A percentile compares a stretch with the other conserved stretches of the same genome.
Evolutionary conservation across 2,113 vertebrate genomes (phyloP).

Genomic region (Rhodinocichla rosea): DNA sequence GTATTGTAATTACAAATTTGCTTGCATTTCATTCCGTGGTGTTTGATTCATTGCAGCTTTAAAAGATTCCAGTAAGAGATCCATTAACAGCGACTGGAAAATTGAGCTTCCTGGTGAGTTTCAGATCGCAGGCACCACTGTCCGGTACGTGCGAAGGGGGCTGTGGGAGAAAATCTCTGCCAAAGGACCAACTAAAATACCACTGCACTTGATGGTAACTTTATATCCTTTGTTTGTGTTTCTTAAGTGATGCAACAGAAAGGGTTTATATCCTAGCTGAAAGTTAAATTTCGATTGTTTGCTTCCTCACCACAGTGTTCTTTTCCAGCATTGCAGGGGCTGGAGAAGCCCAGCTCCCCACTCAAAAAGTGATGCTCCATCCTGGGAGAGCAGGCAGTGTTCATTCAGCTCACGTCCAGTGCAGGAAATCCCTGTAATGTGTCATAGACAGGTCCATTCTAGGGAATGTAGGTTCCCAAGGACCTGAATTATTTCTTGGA

Average conservation of each 20-base stretch:
- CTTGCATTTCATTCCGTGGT: neutral
- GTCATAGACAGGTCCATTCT: neutral
- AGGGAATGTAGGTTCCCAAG: neutral
- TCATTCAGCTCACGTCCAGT: neutral
- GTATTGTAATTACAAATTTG: neutral
- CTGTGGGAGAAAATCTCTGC: slow-evolving; percentile 99
- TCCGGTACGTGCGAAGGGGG: slow-evolving; percentile 94
- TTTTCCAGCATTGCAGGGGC: neutral
- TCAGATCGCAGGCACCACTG: slow-evolving; percentile 93
- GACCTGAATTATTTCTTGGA: neutral
- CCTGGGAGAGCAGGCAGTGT: neutral
- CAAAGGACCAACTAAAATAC: slow-evolving; percentile 94
- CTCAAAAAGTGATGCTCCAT: neutral
- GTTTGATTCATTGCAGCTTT: slow-evolving; percentile 78
- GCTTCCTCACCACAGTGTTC: neutral
- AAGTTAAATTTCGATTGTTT: neutral
- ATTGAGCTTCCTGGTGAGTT: slow-evolving; percentile 98
- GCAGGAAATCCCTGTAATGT: neutral
- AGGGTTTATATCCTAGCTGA: neutral
- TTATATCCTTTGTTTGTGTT: slow-evolving; percentile 47
- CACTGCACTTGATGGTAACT: slow-evolving; percentile 94
- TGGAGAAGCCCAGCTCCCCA: neutral
- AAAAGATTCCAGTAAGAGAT: slow-evolving; percentile 90
- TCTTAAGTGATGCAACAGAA: neutral
- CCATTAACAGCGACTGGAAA: slow-evolving; percentile 99